Conservation (phyloP, 2,888 invertebrate species). For the Ischnus inquisitorius region DNA sequence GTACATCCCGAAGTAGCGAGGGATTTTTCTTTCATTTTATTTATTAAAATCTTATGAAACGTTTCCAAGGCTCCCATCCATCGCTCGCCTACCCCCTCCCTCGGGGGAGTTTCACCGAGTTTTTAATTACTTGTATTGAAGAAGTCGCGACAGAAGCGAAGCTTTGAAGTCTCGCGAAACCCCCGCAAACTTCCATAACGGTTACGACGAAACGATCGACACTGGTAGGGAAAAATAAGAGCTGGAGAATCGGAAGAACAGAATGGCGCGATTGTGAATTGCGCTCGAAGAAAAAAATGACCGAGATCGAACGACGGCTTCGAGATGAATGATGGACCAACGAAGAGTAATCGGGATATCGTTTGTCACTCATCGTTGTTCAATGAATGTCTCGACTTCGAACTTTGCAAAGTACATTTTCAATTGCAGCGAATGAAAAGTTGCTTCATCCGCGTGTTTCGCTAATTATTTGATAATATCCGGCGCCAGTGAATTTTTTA, state of each 20-base stretch:
- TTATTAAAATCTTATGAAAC: constrained; percentile 55
- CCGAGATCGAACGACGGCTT: neutral
- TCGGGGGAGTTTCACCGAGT: constrained; percentile 28
- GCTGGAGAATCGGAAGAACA: neutral
- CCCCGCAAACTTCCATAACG: constrained; percentile 12
- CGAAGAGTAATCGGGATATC: neutral
- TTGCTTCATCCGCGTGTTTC: no score
- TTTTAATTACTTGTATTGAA: constrained; percentile 57
- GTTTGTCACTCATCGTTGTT: neutral
- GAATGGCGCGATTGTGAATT: neutral
- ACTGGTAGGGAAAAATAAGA: constrained; percentile 3
- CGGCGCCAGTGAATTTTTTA: no score
- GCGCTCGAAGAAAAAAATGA: neutral
- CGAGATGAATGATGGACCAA: neutral
- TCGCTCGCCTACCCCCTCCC: neutral
- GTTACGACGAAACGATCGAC: constrained; percentile 15
- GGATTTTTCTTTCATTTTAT: constrained; percentile 47
- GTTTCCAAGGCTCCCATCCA: constrained; percentile 7
- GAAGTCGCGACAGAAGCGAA: constrained; percentile 8
- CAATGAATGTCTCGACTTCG: neutral
- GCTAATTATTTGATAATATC: no score
- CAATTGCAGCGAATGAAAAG: no score
- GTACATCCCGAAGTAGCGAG: constrained; percentile 13
- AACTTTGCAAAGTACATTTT: no score
- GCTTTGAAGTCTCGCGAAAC: constrained; percentile 43